These are phyloP conservation scores for Hipparchia sbordonii DNA, from an alignment of 2,888 invertebrate species.

Conservation along the genomic window DNA sequence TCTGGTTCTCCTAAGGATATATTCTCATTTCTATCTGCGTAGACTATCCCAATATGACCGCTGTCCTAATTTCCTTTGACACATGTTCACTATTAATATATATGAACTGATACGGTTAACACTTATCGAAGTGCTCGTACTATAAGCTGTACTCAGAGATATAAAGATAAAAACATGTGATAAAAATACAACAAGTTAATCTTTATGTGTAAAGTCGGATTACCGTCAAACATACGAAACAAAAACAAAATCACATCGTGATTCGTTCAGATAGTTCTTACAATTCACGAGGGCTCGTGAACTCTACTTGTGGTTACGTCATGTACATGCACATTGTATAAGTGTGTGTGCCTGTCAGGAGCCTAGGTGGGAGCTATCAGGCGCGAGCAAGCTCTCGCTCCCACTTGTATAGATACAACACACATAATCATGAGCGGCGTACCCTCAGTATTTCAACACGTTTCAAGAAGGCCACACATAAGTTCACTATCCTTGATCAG, in stretches of 20 bases:
- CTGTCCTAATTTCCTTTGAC: neutral
- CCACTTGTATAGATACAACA: too few relatives aligned
- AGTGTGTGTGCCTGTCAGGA: too few relatives aligned
- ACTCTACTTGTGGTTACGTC: too few relatives aligned
- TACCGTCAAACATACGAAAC: neutral
- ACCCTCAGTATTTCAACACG: slow-evolving; percentile 4
- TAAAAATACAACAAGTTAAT: slow-evolving; percentile 1
- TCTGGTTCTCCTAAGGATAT: too few relatives aligned
- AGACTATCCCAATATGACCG: too few relatives aligned
- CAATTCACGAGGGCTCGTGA: too few relatives aligned
- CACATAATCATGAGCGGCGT: too few relatives aligned
- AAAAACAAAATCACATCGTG: neutral
- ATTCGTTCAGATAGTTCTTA: too few relatives aligned
- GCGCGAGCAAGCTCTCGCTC: too few relatives aligned
- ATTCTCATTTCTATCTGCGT: too few relatives aligned
- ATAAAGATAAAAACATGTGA: slow-evolving; percentile 10
- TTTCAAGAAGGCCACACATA: neutral
- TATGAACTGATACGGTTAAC: slow-evolving; percentile 1
- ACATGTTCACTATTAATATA: neutral
- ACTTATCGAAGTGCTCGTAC: slow-evolving; percentile 15
- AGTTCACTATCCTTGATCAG: neutral
- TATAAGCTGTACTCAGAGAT: slow-evolving; percentile 6
- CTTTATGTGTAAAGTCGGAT: neutral
- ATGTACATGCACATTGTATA: too few relatives aligned
- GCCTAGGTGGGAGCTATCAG: too few relatives aligned